Conservation (phyloP, 1,140 invertebrate genomes). For the Cephus cinctus region DNA sequence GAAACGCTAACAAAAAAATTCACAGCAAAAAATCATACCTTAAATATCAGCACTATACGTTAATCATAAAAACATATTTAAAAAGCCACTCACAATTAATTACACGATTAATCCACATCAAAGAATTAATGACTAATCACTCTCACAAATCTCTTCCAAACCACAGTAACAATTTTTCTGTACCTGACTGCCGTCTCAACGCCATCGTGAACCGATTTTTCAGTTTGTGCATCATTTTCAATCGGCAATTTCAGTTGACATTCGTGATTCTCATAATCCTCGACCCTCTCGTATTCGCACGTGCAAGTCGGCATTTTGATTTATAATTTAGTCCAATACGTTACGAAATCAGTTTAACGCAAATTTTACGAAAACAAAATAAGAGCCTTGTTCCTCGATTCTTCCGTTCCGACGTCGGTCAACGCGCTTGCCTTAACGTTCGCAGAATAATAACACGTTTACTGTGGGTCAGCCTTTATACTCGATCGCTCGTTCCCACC, state of each 20-base stretch:
- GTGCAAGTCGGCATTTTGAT: conserved; percentile 24
- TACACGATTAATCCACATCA: not conserved
- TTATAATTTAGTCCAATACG: not conserved
- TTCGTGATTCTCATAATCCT: conserved; percentile 23
- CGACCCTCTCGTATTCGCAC: conserved; percentile 13
- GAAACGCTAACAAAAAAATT: not conserved
- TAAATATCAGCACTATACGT: not conserved
- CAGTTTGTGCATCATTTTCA: conserved; percentile 9
- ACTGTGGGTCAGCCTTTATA: not conserved
- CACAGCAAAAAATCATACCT: not conserved
- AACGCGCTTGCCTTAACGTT: too few relatives aligned
- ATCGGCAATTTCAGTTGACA: conserved; percentile 25
- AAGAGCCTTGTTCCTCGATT: not conserved
- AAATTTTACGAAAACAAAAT: not conserved
- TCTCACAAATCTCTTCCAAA: not conserved
- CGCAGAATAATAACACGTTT: too few relatives aligned
- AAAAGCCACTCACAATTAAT: not conserved
- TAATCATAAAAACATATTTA: not conserved
- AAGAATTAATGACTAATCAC: conserved; percentile 21
- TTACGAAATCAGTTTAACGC: not conserved
- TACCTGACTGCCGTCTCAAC: conserved; percentile 14
- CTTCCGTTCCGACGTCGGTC: too few relatives aligned
- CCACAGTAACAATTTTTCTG: not conserved
- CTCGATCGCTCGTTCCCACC: not conserved
- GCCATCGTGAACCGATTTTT: too few relatives aligned